Evolutionary conservation across 2,113 vertebrate species (phyloP).

Genomic region (Ctenodactylus gundi): DNA sequence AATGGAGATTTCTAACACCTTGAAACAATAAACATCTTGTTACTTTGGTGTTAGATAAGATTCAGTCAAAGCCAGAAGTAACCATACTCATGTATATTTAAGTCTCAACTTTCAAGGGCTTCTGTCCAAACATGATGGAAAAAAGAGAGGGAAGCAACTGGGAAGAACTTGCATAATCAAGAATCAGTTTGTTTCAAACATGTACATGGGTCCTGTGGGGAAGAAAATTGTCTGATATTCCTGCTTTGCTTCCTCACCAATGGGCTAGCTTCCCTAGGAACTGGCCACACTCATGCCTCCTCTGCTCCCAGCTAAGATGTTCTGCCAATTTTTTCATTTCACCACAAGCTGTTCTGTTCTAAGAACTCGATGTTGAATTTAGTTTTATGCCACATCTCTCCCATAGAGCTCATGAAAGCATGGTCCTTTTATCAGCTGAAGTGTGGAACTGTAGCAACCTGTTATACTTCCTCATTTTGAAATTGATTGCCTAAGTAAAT

Average conservation of each 20-base stretch:
- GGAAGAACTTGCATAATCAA: conserved; percentile 96
- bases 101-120: conserved; percentile 93
- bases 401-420: background rate
- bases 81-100: conserved; percentile 93
- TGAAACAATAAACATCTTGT: conserved; percentile 94
- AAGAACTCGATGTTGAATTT: background rate
- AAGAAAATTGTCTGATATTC: background rate
- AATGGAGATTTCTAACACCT: conserved; percentile 93
- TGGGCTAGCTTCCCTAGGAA: no score
- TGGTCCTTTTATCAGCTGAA: background rate
- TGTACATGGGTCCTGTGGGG: no score
- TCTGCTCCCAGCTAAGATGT: background rate
- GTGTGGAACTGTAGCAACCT: background rate
- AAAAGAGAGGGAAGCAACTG: conserved; percentile 94
- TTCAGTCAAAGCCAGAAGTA: conserved; percentile 92
- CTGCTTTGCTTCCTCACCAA: background rate
- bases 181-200: conserved; percentile 93
- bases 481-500: background rate
- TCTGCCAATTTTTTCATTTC: background rate
- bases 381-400: background rate
- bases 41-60: conserved; percentile 93
- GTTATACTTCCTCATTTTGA: background rate
- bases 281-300: background rate
- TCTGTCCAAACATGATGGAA: conserved; percentile 92
- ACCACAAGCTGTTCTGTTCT: background rate